Conservation (phyloP, 2,888 invertebrate genomes). For the Carpatolechia fugitivella region DNA sequence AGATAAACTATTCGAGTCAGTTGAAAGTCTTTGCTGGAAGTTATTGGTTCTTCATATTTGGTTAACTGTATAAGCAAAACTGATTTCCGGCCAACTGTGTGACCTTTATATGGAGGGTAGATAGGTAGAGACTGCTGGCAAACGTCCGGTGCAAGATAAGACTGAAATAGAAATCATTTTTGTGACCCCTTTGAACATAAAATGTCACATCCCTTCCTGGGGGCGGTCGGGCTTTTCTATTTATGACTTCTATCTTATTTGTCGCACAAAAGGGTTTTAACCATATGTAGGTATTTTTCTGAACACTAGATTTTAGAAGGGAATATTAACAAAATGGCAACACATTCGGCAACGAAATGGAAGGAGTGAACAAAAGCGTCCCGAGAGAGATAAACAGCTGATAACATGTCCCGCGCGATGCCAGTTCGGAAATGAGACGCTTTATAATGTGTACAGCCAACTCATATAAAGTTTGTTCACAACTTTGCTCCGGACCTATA, state of each 20-base stretch:
- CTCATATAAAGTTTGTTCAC: slow-evolving; percentile 31
- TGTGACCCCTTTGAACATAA: slow-evolving; percentile 6
- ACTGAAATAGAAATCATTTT: slow-evolving; percentile 12
- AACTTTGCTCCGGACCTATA: slow-evolving; percentile 28
- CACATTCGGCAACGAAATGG: neutral
- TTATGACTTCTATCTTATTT: slow-evolving; percentile 5
- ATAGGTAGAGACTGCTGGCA: neutral
- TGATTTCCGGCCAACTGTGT: no score
- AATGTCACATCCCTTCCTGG: slow-evolving; percentile 18
- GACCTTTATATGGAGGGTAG: no score
- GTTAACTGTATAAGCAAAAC: no score
- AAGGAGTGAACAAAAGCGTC: neutral
- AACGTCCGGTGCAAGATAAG: slow-evolving; percentile 12
- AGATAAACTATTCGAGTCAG: no score
- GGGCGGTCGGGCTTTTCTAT: slow-evolving; percentile 4
- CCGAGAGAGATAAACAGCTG: slow-evolving; percentile 14
- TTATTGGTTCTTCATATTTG: no score
- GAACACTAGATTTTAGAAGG: neutral
- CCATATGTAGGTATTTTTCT: neutral
- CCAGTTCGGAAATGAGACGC: slow-evolving; percentile 8
- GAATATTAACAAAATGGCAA: neutral
- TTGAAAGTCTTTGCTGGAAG: no score
- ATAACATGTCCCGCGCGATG: slow-evolving; percentile 13
- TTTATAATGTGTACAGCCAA: slow-evolving; percentile 28
- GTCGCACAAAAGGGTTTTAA: neutral